A percentile compares a stretch with the other conserved stretches of the same genome.
phyloP scores from a whole-genome alignment of 1,140 invertebrate species.

The Drosophila parvula region DNA sequence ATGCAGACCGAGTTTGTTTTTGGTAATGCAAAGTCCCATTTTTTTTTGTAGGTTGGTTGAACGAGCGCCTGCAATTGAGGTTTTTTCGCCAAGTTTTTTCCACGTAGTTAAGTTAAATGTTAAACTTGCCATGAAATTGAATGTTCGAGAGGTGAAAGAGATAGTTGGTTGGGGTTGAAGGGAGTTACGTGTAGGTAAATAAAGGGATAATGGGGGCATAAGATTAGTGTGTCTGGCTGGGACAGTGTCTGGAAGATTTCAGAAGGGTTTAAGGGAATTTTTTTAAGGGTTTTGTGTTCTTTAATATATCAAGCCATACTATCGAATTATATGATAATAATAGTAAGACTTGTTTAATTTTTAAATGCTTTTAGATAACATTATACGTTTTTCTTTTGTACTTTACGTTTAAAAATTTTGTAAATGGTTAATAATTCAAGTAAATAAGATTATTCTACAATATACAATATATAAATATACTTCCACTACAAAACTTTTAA shows the following conservation, averaged over 20 bases:
- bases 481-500: no score
- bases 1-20: slow-evolving; percentile 48
- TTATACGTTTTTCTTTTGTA: no score
- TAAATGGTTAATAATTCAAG: no score
- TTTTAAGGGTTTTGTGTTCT: not conserved
- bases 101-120: slow-evolving; percentile 50
- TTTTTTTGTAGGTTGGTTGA: slow-evolving; percentile 29
- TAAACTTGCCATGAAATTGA: slow-evolving; percentile 79
- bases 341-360: no score
- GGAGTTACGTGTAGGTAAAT: slow-evolving; percentile 20
- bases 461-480: not conserved
- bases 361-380: no score
- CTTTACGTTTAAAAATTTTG: no score
- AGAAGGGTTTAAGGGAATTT: not conserved
- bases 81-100: slow-evolving; percentile 43
- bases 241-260: not conserved
- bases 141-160: slow-evolving; percentile 60
- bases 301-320: not conserved
- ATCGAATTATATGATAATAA: not conserved
- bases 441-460: not conserved
- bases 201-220: not conserved
- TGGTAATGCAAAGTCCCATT: slow-evolving; percentile 37
- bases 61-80: slow-evolving; percentile 71
- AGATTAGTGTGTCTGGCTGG: slow-evolving; percentile 37
- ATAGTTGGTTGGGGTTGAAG: slow-evolving; percentile 26